These are phyloP conservation scores for Dryococelus australis DNA, from an alignment of 2,888 invertebrate genomes.

Conservation along the genomic window DNA sequence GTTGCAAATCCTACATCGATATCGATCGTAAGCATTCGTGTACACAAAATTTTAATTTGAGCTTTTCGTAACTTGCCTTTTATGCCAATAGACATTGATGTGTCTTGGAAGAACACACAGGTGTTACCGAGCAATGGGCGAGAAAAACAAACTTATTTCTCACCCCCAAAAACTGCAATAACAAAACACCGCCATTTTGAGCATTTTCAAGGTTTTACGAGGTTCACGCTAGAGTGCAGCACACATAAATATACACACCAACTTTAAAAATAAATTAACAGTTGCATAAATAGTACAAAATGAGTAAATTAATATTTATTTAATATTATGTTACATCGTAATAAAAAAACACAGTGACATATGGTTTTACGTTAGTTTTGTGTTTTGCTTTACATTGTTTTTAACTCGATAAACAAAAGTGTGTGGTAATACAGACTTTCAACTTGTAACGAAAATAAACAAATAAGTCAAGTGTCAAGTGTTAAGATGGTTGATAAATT, in stretches of 20 bases:
- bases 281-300: too few species aligned
- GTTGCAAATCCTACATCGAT: not conserved
- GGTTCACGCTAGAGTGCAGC: not conserved
- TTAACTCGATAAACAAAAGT: not conserved
- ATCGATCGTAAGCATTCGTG: not conserved
- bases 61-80: conserved; percentile 1
- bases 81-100: not conserved
- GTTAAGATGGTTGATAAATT: conserved; percentile 60
- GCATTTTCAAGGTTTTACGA: not conserved
- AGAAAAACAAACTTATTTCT: not conserved
- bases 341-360: not conserved
- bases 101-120: not conserved
- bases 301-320: too few species aligned
- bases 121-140: not conserved
- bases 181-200: conserved; percentile 11
- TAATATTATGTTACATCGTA: not conserved
- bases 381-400: not conserved
- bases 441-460: too few species aligned
- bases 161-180: not conserved
- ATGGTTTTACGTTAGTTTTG: too few species aligned
- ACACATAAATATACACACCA: not conserved
- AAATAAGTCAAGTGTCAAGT: not conserved
- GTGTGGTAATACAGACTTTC: too few species aligned
- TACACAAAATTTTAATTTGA: not conserved
- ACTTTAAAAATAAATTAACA: not conserved